Conservation (phyloP, 2,797 vertebrate genomes). For the Pterois miles region DNA sequence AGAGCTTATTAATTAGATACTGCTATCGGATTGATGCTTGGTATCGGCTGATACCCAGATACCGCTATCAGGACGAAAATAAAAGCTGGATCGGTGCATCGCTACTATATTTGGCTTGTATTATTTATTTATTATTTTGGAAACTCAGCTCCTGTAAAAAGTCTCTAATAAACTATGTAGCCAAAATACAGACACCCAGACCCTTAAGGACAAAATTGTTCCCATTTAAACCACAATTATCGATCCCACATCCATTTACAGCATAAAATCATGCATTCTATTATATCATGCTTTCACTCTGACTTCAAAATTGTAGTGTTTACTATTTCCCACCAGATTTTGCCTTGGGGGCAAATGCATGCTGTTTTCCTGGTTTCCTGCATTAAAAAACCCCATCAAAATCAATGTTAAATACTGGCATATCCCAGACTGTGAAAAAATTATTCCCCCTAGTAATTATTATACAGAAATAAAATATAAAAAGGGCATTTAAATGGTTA, state of each 20-base stretch:
- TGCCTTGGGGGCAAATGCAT: too few species aligned
- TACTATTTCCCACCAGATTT: neutral
- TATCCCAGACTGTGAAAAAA: too few species aligned
- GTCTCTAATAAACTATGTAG: too few species aligned
- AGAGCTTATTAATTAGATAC: too few species aligned
- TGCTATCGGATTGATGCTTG: too few species aligned
- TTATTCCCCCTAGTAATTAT: neutral
- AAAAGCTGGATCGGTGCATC: too few species aligned
- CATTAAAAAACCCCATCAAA: neutral
- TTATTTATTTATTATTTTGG: neutral
- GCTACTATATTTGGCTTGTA: neutral
- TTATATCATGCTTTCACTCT: neutral
- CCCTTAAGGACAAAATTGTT: neutral
- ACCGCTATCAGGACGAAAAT: too few species aligned
- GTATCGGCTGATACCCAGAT: accelerated
- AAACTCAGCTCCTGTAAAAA: neutral
- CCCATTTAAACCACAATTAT: neutral
- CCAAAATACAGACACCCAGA: neutral
- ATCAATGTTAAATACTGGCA: neutral
- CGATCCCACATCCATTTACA: neutral
- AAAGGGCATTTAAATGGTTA: neutral
- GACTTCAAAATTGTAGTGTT: neutral
- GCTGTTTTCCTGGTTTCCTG: neutral
- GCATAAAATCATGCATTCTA: neutral
- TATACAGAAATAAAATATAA: neutral